These are phyloP conservation scores for Pelecanoides urinatrix DNA, from an alignment of 2,113 vertebrate species.

Conservation along the genomic window DNA sequence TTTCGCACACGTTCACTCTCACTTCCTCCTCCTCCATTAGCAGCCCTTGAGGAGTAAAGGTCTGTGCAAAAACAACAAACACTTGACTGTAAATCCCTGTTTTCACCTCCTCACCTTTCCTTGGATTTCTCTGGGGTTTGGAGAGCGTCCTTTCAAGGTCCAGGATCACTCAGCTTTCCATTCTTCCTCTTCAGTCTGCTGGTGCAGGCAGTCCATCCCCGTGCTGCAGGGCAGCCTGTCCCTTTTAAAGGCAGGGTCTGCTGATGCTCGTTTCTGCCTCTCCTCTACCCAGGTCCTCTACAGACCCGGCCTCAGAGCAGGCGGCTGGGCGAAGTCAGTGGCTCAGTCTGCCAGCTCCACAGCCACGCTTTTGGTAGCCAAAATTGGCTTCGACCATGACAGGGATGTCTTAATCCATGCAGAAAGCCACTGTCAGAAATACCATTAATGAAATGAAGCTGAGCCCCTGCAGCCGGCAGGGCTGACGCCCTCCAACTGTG, in stretches of 20 bases:
- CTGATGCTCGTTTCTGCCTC: neutral
- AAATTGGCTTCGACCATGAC: neutral
- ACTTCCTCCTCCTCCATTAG: conserved; percentile 9
- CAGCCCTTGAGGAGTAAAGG: neutral
- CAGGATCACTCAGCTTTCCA: neutral
- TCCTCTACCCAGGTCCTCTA: neutral
- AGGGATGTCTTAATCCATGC: neutral
- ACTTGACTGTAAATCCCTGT: neutral
- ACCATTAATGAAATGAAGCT: accelerated
- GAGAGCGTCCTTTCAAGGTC: neutral
- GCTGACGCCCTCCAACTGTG: neutral
- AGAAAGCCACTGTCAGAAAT: neutral
- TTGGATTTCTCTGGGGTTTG: neutral
- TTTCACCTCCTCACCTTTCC: neutral
- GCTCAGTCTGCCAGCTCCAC: neutral
- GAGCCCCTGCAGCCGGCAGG: neutral
- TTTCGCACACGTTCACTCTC: neutral
- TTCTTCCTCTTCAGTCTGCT: neutral
- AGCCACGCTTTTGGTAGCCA: neutral
- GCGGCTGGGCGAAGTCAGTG: accelerated
- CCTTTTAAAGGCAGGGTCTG: neutral
- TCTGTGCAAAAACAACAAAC: neutral
- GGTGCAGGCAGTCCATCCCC: neutral
- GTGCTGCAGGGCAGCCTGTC: neutral
- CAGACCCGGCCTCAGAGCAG: neutral